phyloP scores from a whole-genome alignment of 2,888 invertebrate genomes.

The Cistogaster globosa region DNA sequence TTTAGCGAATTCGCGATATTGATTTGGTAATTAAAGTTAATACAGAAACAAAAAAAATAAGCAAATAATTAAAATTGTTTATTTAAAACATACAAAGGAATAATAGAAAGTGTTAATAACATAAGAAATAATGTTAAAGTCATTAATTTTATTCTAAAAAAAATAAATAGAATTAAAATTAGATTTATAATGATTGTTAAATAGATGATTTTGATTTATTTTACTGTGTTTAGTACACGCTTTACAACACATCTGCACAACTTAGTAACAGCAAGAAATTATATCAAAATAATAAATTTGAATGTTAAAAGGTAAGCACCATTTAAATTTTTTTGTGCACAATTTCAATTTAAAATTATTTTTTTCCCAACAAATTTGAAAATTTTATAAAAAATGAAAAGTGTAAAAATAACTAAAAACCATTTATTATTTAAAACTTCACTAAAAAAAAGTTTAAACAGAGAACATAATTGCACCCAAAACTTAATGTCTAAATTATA shows the following conservation, averaged over 20 bases:
- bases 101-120: not conserved
- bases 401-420: too few species aligned
- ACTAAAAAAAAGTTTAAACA: too few species aligned
- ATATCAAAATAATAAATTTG: not conserved
- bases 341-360: too few species aligned
- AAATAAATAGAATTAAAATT: conserved; percentile 4
- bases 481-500: too few species aligned
- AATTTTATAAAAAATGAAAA: too few species aligned
- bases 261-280: not conserved
- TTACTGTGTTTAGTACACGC: not conserved
- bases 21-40: not conserved
- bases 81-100: too few species aligned
- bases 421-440: too few species aligned
- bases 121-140: not conserved
- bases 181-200: conserved; percentile 33
- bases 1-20: not conserved
- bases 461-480: too few species aligned
- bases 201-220: conserved; percentile 37
- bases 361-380: too few species aligned
- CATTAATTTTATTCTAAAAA: not conserved
- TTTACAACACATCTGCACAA: conserved; percentile 14
- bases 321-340: not conserved
- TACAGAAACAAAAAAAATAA: not conserved
- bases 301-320: conserved; percentile 46
- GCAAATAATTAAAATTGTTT: not conserved